Evolutionary conservation across 2,888 invertebrate species (phyloP).

Genomic region (Polyommatus icarus): DNA sequence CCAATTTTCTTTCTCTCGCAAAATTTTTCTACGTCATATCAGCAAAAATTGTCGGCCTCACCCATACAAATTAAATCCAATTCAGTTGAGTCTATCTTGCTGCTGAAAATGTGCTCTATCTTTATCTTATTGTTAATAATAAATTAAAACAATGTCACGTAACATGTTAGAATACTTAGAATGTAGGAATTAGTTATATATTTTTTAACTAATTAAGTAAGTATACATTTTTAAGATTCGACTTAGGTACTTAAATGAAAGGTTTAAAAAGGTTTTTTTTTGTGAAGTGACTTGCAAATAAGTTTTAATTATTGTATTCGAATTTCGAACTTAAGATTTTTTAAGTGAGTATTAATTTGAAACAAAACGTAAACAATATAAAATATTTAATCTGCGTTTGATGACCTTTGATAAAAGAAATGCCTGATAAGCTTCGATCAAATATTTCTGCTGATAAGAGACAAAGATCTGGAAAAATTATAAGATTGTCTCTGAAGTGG

Average conservation of each 20-base stretch:
- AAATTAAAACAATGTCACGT: neutral
- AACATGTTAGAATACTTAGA: neutral
- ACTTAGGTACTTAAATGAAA: too few species aligned
- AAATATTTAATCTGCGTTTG: neutral
- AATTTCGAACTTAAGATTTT: neutral
- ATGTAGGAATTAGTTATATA: too few species aligned
- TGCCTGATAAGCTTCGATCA: neutral
- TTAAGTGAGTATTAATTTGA: neutral
- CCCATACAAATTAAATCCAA: too few species aligned
- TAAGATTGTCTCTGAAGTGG: neutral
- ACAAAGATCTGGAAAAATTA: slow-evolving; percentile 6
- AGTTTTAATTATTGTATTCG: too few species aligned
- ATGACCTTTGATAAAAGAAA: slow-evolving; percentile 4
- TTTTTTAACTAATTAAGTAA: too few species aligned
- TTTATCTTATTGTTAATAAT: neutral
- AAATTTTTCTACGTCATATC: too few species aligned
- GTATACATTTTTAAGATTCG: too few species aligned
- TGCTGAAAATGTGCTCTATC: neutral
- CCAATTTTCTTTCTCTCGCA: too few species aligned
- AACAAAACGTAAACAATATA: neutral
- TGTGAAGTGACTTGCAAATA: too few species aligned
- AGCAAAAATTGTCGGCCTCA: too few species aligned
- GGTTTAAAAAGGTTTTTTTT: too few species aligned
- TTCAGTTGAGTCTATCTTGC: too few species aligned
- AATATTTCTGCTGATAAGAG: neutral